Conservation (phyloP, 1,140 invertebrate genomes). For the Propsilocerus akamusi region DNA sequence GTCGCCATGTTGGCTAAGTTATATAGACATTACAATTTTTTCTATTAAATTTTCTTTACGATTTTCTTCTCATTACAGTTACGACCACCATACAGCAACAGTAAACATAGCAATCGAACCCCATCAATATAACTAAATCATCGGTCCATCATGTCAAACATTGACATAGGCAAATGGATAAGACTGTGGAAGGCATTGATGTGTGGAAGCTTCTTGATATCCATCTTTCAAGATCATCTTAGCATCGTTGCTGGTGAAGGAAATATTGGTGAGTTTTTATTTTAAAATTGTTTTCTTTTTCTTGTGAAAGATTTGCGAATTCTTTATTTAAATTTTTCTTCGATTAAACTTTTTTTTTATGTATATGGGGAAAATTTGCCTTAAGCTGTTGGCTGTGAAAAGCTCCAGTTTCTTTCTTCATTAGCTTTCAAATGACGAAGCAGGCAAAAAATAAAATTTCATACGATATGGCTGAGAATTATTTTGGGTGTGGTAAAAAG, state of each 20-base stretch:
- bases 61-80: neutral
- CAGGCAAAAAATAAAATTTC: no score
- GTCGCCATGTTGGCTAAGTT: neutral
- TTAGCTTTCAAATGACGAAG: no score
- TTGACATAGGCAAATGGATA: slow-evolving; percentile 3
- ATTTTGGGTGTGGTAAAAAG: no score
- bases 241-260: neutral
- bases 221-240: neutral
- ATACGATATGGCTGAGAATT: no score
- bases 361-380: no score
- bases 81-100: neutral
- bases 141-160: neutral
- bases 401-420: no score
- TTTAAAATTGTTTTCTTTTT: no score
- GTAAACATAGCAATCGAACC: neutral
- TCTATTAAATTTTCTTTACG: neutral
- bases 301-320: no score
- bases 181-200: neutral
- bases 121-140: slow-evolving; percentile 1
- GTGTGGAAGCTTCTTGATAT: neutral
- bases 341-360: no score
- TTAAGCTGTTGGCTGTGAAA: no score
- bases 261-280: neutral
- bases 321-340: no score
- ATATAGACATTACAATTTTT: neutral